Evolutionary conservation across 2,797 vertebrate species (phyloP).

Genomic region (Eulemur coronatus): DNA sequence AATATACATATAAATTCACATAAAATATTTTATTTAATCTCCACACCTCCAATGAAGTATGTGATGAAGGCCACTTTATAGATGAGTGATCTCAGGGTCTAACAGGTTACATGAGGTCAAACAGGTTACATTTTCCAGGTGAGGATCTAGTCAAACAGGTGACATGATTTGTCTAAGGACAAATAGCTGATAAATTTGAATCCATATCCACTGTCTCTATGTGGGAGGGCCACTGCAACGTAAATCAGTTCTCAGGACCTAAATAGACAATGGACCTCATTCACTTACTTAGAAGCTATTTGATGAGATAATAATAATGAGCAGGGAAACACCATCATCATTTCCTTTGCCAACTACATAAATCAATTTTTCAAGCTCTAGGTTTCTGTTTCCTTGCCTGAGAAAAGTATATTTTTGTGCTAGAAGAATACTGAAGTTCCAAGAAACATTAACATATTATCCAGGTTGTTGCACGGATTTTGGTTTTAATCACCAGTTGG

Average conservation of each 20-base stretch:
- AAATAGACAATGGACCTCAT: neutral
- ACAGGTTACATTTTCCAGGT: neutral
- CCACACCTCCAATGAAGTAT: neutral
- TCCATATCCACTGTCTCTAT: neutral
- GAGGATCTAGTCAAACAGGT: neutral
- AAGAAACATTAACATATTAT: neutral
- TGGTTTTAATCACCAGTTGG: neutral
- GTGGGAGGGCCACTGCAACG: neutral
- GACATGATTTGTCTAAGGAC: neutral
- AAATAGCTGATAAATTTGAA: neutral
- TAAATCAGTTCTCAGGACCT: neutral
- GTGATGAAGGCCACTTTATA: neutral
- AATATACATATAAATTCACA: neutral
- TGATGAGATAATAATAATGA: neutral
- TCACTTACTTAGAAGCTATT: neutral
- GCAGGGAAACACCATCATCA: neutral
- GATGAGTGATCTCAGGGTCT: neutral
- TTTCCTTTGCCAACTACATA: neutral
- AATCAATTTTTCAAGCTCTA: neutral
- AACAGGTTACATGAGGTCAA: neutral
- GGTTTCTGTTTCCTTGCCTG: neutral
- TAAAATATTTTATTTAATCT: neutral
- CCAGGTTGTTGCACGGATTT: neutral
- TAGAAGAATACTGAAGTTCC: neutral
- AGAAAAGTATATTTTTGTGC: neutral